Evolutionary conservation across 2,113 vertebrate genomes (phyloP).

Genomic region (Caloenas nicobarica): DNA sequence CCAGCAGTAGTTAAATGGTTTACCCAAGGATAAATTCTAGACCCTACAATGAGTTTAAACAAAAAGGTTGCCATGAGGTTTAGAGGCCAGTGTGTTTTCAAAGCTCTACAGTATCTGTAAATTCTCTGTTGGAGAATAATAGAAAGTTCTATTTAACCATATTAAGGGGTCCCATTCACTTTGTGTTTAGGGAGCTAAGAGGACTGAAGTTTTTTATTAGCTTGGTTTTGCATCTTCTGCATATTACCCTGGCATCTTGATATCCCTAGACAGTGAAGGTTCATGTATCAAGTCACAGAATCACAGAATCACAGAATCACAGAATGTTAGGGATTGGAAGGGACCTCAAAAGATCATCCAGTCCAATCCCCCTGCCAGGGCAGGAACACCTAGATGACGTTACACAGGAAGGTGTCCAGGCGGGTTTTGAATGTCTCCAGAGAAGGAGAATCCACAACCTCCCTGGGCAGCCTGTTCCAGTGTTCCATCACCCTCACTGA

Average conservation of each 20-base stretch:
- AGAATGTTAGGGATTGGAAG: too few relatives aligned
- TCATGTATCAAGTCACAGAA: not conserved
- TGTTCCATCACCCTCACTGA: too few relatives aligned
- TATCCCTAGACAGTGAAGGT: not conserved
- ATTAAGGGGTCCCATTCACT: fast-evolving
- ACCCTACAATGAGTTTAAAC: not conserved
- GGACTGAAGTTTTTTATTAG: not conserved
- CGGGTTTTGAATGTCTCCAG: too few relatives aligned
- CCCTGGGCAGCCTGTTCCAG: too few relatives aligned
- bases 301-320: too few relatives aligned
- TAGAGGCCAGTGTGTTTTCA: not conserved
- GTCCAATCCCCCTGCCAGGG: too few relatives aligned
- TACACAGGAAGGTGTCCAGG: too few relatives aligned
- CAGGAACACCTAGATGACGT: too few relatives aligned
- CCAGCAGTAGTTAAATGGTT: not conserved
- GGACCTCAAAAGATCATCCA: too few relatives aligned
- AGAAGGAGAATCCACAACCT: too few relatives aligned
- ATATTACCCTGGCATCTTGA: not conserved
- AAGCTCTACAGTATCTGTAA: not conserved
- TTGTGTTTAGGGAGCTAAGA: not conserved
- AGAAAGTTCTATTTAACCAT: not conserved
- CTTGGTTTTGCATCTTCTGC: not conserved
- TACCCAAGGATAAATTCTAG: not conserved
- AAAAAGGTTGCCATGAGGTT: not conserved
- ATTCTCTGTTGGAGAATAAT: not conserved